Base-by-base conservation (phyloP, 2,888 invertebrate species). In the Steinernema hermaphroditum region DNA sequence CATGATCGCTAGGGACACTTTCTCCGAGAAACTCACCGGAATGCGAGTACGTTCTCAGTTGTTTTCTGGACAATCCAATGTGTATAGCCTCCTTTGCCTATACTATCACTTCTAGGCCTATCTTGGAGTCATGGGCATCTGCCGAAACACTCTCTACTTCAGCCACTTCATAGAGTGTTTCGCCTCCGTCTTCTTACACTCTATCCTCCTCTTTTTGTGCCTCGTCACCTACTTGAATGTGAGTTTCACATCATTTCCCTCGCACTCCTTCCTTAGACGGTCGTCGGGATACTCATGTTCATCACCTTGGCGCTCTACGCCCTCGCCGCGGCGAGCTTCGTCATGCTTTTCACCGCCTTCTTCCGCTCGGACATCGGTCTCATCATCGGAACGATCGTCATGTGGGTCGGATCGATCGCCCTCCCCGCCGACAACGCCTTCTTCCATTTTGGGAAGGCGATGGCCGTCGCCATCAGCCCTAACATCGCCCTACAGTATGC, bases 11-110 rank as follows among this genome's bases (percentile, higher is more conserved):
- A 62, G 62, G 14, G 62, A 62, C 32, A 29, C 19, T 2, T 62
- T 62, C 14, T 62, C 62, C 4, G 62, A 62, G 62, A 62, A 62
- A 16, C 14, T 62, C 32, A 62, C 62, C 32, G 62, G 62, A 62
- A 62, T 62, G 62, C 29, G 62, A 32, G 62, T 62, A 24, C 4
- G 62, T 29, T 16, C 37, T 12, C n/a, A n/a, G n/a, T n/a, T n/a
- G n/a, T n/a, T n/a, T n/a, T n/a, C n/a, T n/a, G n/a, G n/a, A n/a
- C n/a, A n/a, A n/a, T n/a, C n/a, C n/a, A n/a, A n/a, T n/a, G n/a
- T n/a, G n/a, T n/a, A n/a, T 16, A 41, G 43, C 43, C 43, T 9
- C 16, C 24, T 54, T 54, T 54, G 24, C 16, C 8, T 41, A 12
- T 9, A 41, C 16, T 41, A 12, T 62, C 16, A n/a, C 12, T 62